Conservation (phyloP, 53 echinoderm and acorn worm species). For the Astropecten irregularis region DNA sequence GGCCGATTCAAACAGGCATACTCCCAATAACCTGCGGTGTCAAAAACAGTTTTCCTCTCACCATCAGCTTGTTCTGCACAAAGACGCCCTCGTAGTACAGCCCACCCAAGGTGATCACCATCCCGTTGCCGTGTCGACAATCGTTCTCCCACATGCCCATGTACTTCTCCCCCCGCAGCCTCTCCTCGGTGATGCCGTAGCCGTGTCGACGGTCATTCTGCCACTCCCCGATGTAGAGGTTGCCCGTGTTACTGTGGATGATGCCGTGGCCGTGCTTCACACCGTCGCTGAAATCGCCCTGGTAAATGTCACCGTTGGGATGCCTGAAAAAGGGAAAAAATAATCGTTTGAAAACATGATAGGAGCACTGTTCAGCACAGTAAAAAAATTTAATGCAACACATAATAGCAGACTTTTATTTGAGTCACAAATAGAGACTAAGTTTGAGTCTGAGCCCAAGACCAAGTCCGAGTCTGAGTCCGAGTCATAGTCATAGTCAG, state of each 20-base stretch:
- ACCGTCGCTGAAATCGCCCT: slow-evolving; percentile 81
- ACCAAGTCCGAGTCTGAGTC: too few relatives aligned
- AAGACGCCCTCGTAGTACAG: slow-evolving; percentile 92
- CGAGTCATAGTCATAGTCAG: too few relatives aligned
- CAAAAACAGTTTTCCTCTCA: too few relatives aligned
- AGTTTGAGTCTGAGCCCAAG: too few relatives aligned
- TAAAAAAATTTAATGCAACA: too few relatives aligned
- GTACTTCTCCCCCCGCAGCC: slow-evolving; percentile 91
- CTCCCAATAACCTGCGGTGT: too few relatives aligned
- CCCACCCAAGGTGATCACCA: slow-evolving; percentile 92
- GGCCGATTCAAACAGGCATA: too few relatives aligned
- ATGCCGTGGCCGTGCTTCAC: slow-evolving; percentile 81
- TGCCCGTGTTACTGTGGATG: slow-evolving; percentile 37
- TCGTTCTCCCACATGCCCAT: slow-evolving; percentile 95
- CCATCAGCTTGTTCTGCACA: slow-evolving; percentile 83
- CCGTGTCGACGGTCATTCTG: slow-evolving; percentile 82
- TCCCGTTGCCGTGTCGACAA: slow-evolving; percentile 87
- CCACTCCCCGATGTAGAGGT: slow-evolving; percentile 91
- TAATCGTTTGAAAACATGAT: too few relatives aligned
- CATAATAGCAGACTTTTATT: too few relatives aligned
- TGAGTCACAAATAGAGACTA: too few relatives aligned
- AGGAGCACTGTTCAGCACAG: too few relatives aligned
- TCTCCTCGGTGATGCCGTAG: slow-evolving; percentile 90
- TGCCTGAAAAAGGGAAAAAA: slow-evolving; percentile 64
- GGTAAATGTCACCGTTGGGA: slow-evolving; percentile 90